Evolutionary conservation across 2,888 invertebrate species (phyloP).

Genomic region (Sialis fuliginosa): DNA sequence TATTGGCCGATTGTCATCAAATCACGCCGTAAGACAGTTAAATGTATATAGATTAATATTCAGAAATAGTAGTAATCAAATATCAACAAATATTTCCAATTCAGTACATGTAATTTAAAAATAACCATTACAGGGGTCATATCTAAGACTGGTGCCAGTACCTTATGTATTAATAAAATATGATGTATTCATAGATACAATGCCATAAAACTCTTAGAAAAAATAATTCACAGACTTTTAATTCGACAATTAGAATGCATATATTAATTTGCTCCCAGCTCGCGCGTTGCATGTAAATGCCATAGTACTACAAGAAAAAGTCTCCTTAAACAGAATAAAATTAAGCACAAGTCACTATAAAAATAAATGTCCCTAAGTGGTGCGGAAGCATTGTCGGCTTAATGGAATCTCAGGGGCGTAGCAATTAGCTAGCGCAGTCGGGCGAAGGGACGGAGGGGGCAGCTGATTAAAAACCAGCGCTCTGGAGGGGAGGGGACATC

Average conservation of each 20-base stretch:
- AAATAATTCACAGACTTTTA: constrained; percentile 2
- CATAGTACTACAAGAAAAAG: constrained; percentile 13
- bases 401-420: constrained; percentile 21
- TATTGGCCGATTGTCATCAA: too few species aligned
- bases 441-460: constrained; percentile 7
- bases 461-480: constrained; percentile 5
- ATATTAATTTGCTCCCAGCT: not conserved
- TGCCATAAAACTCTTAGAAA: too few species aligned
- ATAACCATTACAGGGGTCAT: too few species aligned
- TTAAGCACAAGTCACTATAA: constrained; percentile 18
- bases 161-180: not conserved
- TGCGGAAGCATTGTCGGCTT: constrained; percentile 11
- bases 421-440: constrained; percentile 20
- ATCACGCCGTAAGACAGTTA: too few species aligned
- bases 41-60: too few species aligned
- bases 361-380: constrained; percentile 19
- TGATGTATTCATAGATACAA: not conserved
- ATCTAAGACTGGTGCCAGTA: too few species aligned
- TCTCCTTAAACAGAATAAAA: constrained; percentile 17
- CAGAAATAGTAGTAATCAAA: too few species aligned
- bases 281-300: too few species aligned
- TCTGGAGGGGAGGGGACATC: constrained; percentile 15
- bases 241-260: constrained; percentile 9
- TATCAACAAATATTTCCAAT: too few species aligned
- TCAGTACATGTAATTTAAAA: too few species aligned